These are phyloP conservation scores for Aphidius colemani DNA, from an alignment of 2,888 invertebrate genomes.

Conservation along the genomic window DNA sequence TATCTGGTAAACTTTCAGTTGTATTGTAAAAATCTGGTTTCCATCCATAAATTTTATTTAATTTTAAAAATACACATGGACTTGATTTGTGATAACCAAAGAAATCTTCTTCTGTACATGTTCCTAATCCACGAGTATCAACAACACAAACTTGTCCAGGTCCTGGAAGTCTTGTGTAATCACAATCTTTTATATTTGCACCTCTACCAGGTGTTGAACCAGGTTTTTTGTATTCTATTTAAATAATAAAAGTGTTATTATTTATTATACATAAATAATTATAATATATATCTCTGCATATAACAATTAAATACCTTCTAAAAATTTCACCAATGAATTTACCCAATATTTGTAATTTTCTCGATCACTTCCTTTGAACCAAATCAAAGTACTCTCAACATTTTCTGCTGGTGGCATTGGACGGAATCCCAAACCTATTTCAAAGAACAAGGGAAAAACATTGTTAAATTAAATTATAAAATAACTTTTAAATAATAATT, in stretches of 20 bases:
- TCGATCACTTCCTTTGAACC: conserved; percentile 84
- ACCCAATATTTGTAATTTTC: conserved; percentile 82
- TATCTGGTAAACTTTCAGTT: conserved; percentile 68
- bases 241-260: neutral
- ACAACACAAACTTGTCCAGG: conserved; percentile 85
- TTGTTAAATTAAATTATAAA: conserved; percentile 2
- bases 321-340: conserved; percentile 73
- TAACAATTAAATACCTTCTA: conserved; percentile 67
- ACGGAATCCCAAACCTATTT: conserved; percentile 87
- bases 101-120: conserved; percentile 81
- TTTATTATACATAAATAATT: neutral
- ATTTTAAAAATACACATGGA: conserved; percentile 92
- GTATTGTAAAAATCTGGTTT: conserved; percentile 81
- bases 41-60: conserved; percentile 96
- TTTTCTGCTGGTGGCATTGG: conserved; percentile 86
- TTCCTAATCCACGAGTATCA: conserved; percentile 78
- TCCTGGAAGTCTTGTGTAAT: conserved; percentile 72
- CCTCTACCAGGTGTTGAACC: conserved; percentile 74
- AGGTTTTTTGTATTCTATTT: conserved; percentile 75
- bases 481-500: neutral
- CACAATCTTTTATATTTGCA: conserved; percentile 77
- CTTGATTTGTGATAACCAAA: conserved; percentile 91
- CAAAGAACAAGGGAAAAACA: conserved; percentile 4
- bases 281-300: neutral
- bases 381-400: conserved; percentile 92